Evolutionary conservation across 64 coral and sea anemone species (phyloP).

Genomic region (Actinia equina): DNA sequence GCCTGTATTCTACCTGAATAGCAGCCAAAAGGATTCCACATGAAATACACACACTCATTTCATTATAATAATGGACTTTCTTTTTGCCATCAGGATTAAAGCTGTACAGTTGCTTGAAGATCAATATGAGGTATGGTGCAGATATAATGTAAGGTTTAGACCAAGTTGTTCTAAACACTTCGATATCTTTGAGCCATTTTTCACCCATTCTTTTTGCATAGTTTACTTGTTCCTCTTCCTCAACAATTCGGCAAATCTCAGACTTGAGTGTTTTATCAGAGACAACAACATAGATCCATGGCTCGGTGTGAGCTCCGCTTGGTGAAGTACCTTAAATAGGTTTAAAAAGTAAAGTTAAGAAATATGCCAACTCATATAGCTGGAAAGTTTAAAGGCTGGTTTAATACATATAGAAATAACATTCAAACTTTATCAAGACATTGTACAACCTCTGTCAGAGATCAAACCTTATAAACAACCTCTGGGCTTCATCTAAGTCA

Average conservation of each 20-base stretch:
- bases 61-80: conserved; percentile 89
- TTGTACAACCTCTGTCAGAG: too few species aligned
- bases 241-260: conserved; percentile 63
- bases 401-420: too few species aligned
- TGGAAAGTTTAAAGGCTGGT: too few species aligned
- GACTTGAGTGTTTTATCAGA: conserved; percentile 48
- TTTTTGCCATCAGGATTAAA: conserved; percentile 51
- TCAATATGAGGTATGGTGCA: conserved; percentile 87
- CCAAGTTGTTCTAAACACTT: conserved; percentile 81
- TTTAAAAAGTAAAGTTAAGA: not conserved
- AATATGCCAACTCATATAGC: not conserved
- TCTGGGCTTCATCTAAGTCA: too few species aligned
- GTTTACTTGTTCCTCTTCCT: conserved; percentile 92
- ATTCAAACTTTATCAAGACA: too few species aligned
- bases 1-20: conserved; percentile 43
- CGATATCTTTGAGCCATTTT: conserved; percentile 80
- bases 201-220: conserved; percentile 91
- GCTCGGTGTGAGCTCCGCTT: conserved; percentile 88
- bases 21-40: conserved; percentile 79
- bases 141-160: conserved; percentile 76
- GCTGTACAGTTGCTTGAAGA: conserved; percentile 93
- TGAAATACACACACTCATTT: conserved; percentile 94
- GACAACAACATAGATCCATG: conserved; percentile 85
- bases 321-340: conserved; percentile 60
- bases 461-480: too few species aligned